phyloP scores from a whole-genome alignment of 2,797 vertebrate species.

The Clarias fuscus region DNA sequence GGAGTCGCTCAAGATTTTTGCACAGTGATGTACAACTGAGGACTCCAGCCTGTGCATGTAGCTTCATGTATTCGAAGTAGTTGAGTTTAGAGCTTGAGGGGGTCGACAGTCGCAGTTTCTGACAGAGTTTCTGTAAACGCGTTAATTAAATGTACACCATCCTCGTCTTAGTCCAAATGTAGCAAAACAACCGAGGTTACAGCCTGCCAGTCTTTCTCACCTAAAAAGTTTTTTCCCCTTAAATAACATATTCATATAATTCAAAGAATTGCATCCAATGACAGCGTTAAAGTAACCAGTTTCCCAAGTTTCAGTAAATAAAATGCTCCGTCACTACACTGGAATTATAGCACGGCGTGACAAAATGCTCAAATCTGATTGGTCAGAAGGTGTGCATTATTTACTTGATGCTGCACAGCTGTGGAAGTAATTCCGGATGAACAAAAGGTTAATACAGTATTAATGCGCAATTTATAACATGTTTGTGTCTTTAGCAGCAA shows the following conservation, averaged over 20 bases:
- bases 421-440: too few species aligned
- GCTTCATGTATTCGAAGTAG: conserved; percentile 16
- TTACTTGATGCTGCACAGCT: not conserved
- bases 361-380: too few species aligned
- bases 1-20: too few species aligned
- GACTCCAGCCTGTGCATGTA: not conserved
- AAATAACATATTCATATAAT: not conserved
- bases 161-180: not conserved
- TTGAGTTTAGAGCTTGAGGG: not conserved
- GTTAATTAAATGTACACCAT: not conserved
- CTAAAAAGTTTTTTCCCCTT: not conserved
- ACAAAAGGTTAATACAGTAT: too few species aligned
- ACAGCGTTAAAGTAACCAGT: not conserved
- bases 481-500: not conserved
- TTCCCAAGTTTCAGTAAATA: not conserved
- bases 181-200: too few species aligned
- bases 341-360: not conserved
- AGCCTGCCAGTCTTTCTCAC: not conserved
- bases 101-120: not conserved
- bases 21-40: not conserved
- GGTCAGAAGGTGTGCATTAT: too few species aligned
- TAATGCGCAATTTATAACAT: too few species aligned
- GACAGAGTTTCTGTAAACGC: not conserved
- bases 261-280: not conserved
- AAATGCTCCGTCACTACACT: not conserved